A percentile compares a stretch with the other conserved stretches of the same genome.
phyloP scores from a whole-genome alignment of 2,797 vertebrate genomes.

The Diplodus sargus region DNA sequence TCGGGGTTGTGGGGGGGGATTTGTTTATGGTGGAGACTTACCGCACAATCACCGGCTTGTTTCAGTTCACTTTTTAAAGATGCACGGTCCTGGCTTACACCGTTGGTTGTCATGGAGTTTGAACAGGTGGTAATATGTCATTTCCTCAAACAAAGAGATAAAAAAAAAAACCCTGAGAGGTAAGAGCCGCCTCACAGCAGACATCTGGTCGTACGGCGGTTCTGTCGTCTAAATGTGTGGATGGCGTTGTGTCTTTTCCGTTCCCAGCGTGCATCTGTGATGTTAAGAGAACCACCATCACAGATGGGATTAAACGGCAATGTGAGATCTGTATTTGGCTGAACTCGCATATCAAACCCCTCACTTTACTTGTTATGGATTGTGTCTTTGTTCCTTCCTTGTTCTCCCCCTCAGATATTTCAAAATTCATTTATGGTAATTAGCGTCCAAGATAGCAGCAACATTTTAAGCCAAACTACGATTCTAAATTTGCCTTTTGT shows the following conservation, averaged over 20 bases:
- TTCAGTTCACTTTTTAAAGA: constrained; percentile 31
- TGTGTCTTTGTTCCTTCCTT: not conserved
- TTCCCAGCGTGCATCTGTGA: constrained; percentile 55
- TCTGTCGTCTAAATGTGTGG: constrained; percentile 43
- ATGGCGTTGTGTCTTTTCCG: constrained; percentile 35
- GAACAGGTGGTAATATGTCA: constrained; percentile 66
- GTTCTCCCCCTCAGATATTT: not conserved
- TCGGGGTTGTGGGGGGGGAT: not conserved
- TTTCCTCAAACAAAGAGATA: constrained; percentile 61
- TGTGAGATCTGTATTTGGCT: constrained; percentile 29
- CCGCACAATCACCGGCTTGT: constrained; percentile 14
- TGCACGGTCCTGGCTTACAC: constrained; percentile 15
- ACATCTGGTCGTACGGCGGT: constrained; percentile 58
- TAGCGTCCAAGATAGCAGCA: not conserved
- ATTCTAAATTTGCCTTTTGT: constrained; percentile 16
- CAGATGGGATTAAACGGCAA: constrained; percentile 57
- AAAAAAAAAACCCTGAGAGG: constrained; percentile 51
- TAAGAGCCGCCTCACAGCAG: constrained; percentile 44
- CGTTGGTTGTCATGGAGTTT: constrained; percentile 48
- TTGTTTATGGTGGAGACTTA: constrained; percentile 16
- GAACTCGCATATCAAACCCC: constrained; percentile 1
- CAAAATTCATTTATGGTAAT: constrained; percentile 19
- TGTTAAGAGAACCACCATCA: constrained; percentile 49
- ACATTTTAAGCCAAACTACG: not conserved
- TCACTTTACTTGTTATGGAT: constrained; percentile 19